phyloP scores from a whole-genome alignment of 2,888 invertebrate species.

The Melanchra persicariae region DNA sequence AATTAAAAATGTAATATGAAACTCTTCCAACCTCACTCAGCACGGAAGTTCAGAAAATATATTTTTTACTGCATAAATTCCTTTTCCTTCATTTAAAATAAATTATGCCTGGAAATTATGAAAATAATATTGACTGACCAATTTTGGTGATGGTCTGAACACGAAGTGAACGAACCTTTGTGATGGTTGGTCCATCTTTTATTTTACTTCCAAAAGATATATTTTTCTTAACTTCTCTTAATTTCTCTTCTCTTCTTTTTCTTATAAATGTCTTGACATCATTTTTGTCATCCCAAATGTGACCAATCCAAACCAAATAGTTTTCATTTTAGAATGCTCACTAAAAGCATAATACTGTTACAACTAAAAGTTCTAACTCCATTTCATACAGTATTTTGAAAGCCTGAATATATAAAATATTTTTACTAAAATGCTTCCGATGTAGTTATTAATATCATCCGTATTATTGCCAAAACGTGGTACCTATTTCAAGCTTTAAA shows the following conservation, averaged over 20 bases:
- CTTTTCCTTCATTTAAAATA: slow-evolving; percentile 26
- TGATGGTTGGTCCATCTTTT: too few species aligned
- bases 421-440: slow-evolving; percentile 16
- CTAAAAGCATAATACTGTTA: slow-evolving; percentile 35
- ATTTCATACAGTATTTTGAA: slow-evolving; percentile 9
- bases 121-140: too few species aligned
- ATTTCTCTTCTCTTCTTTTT: too few species aligned
- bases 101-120: not conserved
- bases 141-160: too few species aligned
- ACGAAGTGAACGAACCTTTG: too few species aligned
- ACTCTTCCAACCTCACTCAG: slow-evolving; percentile 10
- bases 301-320: not conserved
- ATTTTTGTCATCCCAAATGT: not conserved
- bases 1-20: slow-evolving; percentile 26
- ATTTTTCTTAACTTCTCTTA: too few species aligned
- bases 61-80: slow-evolving; percentile 12
- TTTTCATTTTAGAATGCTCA: not conserved
- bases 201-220: too few species aligned
- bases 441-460: slow-evolving; percentile 9
- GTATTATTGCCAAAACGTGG: not conserved
- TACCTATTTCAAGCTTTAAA: slow-evolving; percentile 4
- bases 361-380: slow-evolving; percentile 11
- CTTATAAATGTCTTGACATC: not conserved
- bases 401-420: slow-evolving; percentile 18
- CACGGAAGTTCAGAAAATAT: slow-evolving; percentile 7